Evolutionary conservation across 2,113 vertebrate species (phyloP).

Genomic region (Phalacrocorax brasilianus): DNA sequence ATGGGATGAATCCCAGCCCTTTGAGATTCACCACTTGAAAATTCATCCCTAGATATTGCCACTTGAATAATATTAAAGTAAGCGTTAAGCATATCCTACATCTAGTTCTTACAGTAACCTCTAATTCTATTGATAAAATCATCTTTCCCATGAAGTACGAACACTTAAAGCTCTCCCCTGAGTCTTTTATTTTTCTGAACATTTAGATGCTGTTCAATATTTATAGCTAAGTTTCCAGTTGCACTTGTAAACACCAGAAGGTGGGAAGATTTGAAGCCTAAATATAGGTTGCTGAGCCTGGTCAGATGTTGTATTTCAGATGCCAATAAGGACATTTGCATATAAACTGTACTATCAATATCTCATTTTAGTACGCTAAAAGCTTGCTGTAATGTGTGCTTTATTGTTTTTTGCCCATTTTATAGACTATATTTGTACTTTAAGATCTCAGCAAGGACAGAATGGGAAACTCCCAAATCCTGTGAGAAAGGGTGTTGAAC

Average conservation of each 20-base stretch:
- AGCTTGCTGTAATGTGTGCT: not conserved
- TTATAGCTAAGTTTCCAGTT: constrained; percentile 38
- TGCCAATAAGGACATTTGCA: constrained; percentile 47
- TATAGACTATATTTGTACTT: not conserved
- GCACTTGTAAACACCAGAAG: constrained; percentile 60
- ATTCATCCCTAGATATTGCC: not conserved
- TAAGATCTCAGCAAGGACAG: not conserved
- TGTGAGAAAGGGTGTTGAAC: not conserved
- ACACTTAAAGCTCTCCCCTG: not conserved
- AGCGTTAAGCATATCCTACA: not conserved
- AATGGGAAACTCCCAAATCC: not conserved
- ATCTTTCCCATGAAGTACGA: not conserved
- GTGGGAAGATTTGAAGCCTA: constrained; percentile 58
- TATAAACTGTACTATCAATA: constrained; percentile 60
- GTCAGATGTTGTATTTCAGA: constrained; percentile 59
- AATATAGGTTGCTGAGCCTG: constrained; percentile 53
- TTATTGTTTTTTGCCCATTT: constrained; percentile 40
- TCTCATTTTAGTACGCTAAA: constrained; percentile 27
- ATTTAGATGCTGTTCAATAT: constrained; percentile 39
- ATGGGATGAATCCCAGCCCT: not conserved
- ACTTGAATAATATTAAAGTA: constrained; percentile 4
- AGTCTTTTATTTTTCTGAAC: constrained; percentile 36
- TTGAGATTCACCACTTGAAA: not conserved
- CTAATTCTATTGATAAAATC: constrained; percentile 34
- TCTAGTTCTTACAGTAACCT: not conserved